phyloP scores from a whole-genome alignment of 1,140 invertebrate species.

The Panagrolaimus sp. region DNA sequence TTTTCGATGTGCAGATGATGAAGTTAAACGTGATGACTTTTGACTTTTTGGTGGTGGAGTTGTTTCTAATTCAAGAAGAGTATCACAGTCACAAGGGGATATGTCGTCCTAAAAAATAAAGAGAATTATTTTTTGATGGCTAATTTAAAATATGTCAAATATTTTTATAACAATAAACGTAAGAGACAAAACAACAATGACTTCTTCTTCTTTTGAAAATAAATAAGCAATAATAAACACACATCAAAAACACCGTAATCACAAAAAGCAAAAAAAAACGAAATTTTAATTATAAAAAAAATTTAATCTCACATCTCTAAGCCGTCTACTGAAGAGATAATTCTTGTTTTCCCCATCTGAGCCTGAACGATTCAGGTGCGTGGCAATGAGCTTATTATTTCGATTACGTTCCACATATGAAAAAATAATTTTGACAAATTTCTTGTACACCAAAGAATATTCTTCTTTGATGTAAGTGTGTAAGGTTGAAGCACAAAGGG shows the following conservation, averaged over 20 bases:
- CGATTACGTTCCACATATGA: constrained; percentile 46
- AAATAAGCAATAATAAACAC: background rate
- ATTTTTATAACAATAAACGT: background rate
- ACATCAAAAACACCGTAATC: constrained; percentile 4
- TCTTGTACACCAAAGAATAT: too few species aligned
- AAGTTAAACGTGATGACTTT: background rate
- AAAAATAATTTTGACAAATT: constrained; percentile 45
- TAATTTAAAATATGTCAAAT: too few species aligned
- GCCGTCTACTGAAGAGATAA: constrained; percentile 36
- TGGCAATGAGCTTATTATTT: constrained; percentile 33
- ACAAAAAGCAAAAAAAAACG: background rate
- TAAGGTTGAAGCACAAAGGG: background rate
- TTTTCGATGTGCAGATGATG: background rate
- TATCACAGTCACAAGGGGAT: constrained; percentile 37
- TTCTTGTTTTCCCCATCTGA: constrained; percentile 19
- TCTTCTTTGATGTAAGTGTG: background rate
- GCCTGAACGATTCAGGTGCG: too few species aligned
- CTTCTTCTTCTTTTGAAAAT: too few species aligned
- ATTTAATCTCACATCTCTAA: constrained; percentile 25
- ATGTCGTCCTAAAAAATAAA: constrained; percentile 30
- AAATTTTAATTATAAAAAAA: background rate
- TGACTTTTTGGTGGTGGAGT: background rate
- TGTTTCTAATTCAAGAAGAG: constrained; percentile 29
- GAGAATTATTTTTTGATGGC: too few species aligned
- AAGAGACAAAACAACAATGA: background rate